Evolutionary conservation across 1,140 invertebrate genomes (phyloP), one percentile per base, ranked within the genome.

Genomic region (Scaptomyza graminum): DNA sequence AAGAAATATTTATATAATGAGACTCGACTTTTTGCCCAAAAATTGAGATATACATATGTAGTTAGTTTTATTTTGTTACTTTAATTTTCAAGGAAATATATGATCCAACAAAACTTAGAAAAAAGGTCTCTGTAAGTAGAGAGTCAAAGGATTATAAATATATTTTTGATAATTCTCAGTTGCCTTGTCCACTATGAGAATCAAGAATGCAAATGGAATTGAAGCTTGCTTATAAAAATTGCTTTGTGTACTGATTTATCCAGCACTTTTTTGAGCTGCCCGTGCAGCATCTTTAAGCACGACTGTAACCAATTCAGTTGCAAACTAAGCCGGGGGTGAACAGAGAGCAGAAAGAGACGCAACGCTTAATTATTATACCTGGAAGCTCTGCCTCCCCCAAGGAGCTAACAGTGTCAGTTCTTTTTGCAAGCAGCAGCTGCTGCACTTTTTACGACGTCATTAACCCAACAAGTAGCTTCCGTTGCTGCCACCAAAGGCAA

Each of bases 381-480:
- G 43, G 11, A 15, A 59, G 37, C 44, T 68, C 57, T 41, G 34
- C 15, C 15, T 46, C 39, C 50, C 62, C 31, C 31, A 34, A 54
- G 41, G 28, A 57, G 52, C 62, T 51, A 57, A 57, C 44, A 56
- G 67, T 76, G 76, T 68, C 68, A 55, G 59, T 56, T 77, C 47
- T 61, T 49, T 56, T 59, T 67, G 54, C 66, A 57, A 63, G 39
- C 59, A 50, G 56, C 63, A 64, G 74, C 69, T 67, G 68, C 73
- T 72, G 50, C 57, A 54, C 57, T 68, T 79, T 79, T 77, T 74
- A 79, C 74, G 76, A 79, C 70, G 70, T 76, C 74, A 79, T 76
- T 79, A 79, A 79, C 69, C 76, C 76, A 77, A 74, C 74, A 73
- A 74, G 76, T 68, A 73, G 59, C 61, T 74, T 74, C 70, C 70